Evolutionary conservation across 2,888 invertebrate species (phyloP).

Genomic region (Marronus borbonicus): DNA sequence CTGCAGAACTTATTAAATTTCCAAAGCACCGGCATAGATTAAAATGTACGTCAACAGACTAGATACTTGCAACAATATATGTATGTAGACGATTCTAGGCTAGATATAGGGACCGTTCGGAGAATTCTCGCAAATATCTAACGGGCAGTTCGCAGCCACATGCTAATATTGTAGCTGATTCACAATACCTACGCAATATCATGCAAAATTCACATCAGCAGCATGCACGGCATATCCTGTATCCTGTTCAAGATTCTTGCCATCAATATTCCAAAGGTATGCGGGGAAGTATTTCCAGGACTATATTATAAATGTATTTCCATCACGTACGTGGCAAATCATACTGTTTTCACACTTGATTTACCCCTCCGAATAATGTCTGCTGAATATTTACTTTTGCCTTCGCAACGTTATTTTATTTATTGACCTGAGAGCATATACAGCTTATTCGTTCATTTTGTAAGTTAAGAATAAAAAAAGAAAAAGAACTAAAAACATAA

Average conservation of each 20-base stretch:
- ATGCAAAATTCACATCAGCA: conserved; percentile 50
- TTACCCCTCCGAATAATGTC: conserved; percentile 50
- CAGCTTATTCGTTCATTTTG: background rate
- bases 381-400: conserved; percentile 30
- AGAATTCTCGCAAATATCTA: conserved; percentile 23
- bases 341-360: conserved; percentile 58
- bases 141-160: conserved; percentile 12
- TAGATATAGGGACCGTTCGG: background rate
- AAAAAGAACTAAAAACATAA: too few relatives aligned
- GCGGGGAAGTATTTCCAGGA: conserved; percentile 47
- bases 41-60: background rate
- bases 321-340: conserved; percentile 55
- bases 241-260: conserved; percentile 46
- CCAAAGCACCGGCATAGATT: too few relatives aligned
- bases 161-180: conserved; percentile 16
- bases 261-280: conserved; percentile 54
- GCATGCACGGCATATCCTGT: conserved; percentile 46
- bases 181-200: conserved; percentile 36
- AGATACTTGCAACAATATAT: background rate
- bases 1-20: too few relatives aligned
- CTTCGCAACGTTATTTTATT: background rate
- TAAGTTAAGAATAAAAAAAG: background rate
- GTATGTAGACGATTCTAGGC: background rate
- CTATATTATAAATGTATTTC: conserved; percentile 53
- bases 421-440: background rate